Percentiles rank a stretch among this genome's conserved stretches.
These are phyloP conservation scores for Conchocele bisecta DNA, from an alignment of 2,888 invertebrate genomes.

Conservation along the genomic window DNA sequence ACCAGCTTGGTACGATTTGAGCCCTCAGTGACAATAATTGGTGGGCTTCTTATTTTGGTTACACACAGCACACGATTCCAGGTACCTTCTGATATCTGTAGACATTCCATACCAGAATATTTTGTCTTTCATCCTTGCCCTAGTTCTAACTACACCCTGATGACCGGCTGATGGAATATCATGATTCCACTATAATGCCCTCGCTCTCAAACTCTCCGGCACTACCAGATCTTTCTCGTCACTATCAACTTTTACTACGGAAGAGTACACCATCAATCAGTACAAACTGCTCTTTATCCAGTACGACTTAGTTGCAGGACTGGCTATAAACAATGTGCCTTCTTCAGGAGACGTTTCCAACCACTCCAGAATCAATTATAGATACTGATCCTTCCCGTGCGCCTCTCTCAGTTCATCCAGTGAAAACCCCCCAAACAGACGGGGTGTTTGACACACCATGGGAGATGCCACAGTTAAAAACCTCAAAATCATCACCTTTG, in stretches of 20 bases:
- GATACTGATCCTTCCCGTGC: too few species aligned
- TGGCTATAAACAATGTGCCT: neutral
- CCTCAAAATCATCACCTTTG: too few species aligned
- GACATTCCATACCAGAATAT: neutral
- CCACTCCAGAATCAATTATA: constrained; percentile 6
- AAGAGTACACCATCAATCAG: neutral
- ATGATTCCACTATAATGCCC: neutral
- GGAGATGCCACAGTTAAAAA: too few species aligned
- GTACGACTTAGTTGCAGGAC: constrained; percentile 13
- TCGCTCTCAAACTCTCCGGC: neutral
- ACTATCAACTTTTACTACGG: neutral
- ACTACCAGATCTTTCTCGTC: constrained; percentile 1
- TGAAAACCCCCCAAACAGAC: too few species aligned
- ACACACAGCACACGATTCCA: neutral
- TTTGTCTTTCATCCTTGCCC: constrained; percentile 10
- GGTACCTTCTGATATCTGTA: neutral
- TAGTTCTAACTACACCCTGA: constrained; percentile 17
- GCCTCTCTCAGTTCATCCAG: too few species aligned
- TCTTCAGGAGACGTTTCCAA: constrained; percentile 4
- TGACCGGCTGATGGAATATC: constrained; percentile 13
- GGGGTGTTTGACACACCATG: too few species aligned
- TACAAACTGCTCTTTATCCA: constrained; percentile 4
- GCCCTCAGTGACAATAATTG: neutral
- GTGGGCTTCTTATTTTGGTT: constrained; percentile 6
- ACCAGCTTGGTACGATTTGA: constrained; percentile 15